Base-by-base conservation (phyloP, 2,113 vertebrate species). In the Ranitomeya variabilis region DNA sequence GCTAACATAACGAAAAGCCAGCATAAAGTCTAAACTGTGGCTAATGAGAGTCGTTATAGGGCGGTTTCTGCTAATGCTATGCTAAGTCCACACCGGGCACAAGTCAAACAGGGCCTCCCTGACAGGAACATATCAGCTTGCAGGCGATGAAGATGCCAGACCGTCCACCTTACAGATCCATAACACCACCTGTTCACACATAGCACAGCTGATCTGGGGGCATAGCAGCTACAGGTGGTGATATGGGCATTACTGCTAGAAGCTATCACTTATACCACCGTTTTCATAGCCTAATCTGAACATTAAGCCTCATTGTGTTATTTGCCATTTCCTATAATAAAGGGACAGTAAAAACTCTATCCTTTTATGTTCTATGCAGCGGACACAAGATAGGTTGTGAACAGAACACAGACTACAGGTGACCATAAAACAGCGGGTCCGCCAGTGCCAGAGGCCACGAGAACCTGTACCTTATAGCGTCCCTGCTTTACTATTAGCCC, bases 121-220 rank as follows among this genome's bases (percentile, higher is more conserved):
- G n/a, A 57, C 55, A 80, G 55, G 78, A 16, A 80, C 23, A 57
- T 59, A 83, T 83, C 81, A 45, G 11, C 31, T 83, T 83, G 81
- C 81, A 83, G 81, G 80, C 45, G 19, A 19, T 64, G 81, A 51
- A 23, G 81, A 83, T 45, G 37, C 57, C 80, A 64, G 80, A 21
- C 59, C 21, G 31, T 83, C 62, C 81, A 18, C 64, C 81, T 67
- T 12, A 52, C 18, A 23, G 81, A 83, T 83, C 62, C 37, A 83
- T 83, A 12, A 52, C 81, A 83, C 60, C 81, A 67, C 31, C 81
- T 83, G 81, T 83, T 83, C 81, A 16, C 81, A 83, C 60, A 51
- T 83, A 67, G 81, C 81, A 52, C 60, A 15, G 81, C 31, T 67
- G 62, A 83, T 45, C 60, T 67, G 12, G 18, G 81, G 31, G 18